These are phyloP conservation scores for Apomyelois bistriatella DNA, from an alignment of 2,888 invertebrate genomes.

Conservation along the genomic window DNA sequence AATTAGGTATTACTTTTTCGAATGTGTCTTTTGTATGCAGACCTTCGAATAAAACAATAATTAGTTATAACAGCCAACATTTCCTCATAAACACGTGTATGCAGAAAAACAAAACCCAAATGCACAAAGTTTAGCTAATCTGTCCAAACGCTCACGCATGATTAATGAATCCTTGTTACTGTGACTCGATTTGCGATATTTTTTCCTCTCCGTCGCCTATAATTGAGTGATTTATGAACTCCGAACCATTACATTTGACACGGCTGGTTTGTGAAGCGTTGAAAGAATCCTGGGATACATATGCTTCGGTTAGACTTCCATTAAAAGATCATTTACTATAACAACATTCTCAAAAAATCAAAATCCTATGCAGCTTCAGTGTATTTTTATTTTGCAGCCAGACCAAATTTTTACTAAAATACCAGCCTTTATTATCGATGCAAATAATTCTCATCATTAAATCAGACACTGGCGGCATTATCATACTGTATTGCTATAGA, in stretches of 20 bases:
- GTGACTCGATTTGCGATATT: conserved; percentile 51
- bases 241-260: conserved; percentile 61
- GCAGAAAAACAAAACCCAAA: conserved; percentile 4
- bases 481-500: too few relatives aligned
- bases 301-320: conserved; percentile 40
- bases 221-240: conserved; percentile 76
- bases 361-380: neutral
- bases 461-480: too few relatives aligned
- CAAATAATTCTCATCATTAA: too few relatives aligned
- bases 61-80: too few relatives aligned
- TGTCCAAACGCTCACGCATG: conserved; percentile 26
- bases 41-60: too few relatives aligned
- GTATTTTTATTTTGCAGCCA: too few relatives aligned
- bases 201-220: conserved; percentile 39
- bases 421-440: too few relatives aligned
- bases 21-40: too few relatives aligned
- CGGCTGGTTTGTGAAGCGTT: conserved; percentile 60
- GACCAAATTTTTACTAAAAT: too few relatives aligned
- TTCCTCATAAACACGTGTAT: neutral
- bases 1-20: too few relatives aligned
- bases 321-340: conserved; percentile 34
- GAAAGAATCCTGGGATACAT: conserved; percentile 56
- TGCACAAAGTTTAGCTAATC: conserved; percentile 16
- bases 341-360: conserved; percentile 28
- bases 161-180: conserved; percentile 48